Percentiles rank a stretch among this genome's conserved stretches.
These are phyloP conservation scores for Pelecanus crispus DNA, from an alignment of 2,113 vertebrate species.

Conservation along the genomic window DNA sequence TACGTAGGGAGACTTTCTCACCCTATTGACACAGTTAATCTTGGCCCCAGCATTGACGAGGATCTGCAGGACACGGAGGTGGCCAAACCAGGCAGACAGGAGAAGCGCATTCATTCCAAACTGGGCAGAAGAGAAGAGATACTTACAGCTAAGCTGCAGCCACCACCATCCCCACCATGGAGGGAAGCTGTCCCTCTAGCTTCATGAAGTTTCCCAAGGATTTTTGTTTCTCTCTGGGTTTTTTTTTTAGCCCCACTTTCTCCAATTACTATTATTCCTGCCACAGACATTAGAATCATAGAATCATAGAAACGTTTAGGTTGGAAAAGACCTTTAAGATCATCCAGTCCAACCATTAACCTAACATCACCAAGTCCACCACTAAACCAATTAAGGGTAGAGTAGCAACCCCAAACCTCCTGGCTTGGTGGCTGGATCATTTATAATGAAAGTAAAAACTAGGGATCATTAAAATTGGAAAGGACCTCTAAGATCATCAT, in stretches of 20 bases:
- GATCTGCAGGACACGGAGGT: constrained; percentile 81
- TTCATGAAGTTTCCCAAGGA: background rate
- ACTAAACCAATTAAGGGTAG: too few relatives aligned
- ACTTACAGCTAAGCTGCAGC: background rate
- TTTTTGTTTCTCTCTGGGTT: background rate
- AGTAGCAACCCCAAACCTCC: too few relatives aligned
- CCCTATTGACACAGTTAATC: constrained; percentile 82
- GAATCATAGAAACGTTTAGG: too few relatives aligned
- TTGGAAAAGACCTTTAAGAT: too few relatives aligned
- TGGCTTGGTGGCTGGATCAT: too few relatives aligned
- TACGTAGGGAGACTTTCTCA: background rate
- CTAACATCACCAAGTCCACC: too few relatives aligned
- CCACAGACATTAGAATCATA: too few relatives aligned
- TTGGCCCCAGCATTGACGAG: constrained; percentile 86
- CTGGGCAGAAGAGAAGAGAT: constrained; percentile 58
- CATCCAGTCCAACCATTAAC: too few relatives aligned
- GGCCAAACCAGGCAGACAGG: constrained; percentile 90
- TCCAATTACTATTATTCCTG: background rate
- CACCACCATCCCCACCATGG: background rate
- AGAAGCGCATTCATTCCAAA: constrained; percentile 92
- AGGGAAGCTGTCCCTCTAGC: background rate
- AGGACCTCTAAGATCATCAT: too few relatives aligned
- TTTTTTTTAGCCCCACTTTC: background rate
- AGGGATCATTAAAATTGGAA: too few relatives aligned
- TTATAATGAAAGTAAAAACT: too few relatives aligned